These are phyloP conservation scores for Gastrophysa polygoni DNA, from an alignment of 2,888 invertebrate species.

Conservation along the genomic window DNA sequence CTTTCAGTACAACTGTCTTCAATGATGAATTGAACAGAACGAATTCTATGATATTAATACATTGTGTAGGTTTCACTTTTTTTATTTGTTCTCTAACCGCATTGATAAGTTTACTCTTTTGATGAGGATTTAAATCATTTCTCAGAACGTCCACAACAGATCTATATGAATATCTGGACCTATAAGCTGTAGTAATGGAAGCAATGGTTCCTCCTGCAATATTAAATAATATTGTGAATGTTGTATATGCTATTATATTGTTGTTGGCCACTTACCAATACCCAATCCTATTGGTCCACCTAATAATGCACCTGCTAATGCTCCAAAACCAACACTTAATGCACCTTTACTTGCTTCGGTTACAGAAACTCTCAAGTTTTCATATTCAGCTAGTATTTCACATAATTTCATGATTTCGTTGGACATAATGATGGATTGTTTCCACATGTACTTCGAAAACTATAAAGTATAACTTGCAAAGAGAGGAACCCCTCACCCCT, in stretches of 20 bases:
- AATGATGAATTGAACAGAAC: slow-evolving; percentile 39
- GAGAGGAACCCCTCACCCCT: too few relatives aligned
- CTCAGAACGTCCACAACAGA: slow-evolving; percentile 47
- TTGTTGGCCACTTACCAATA: slow-evolving; percentile 45
- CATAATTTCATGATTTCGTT: slow-evolving; percentile 47
- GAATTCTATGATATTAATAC: slow-evolving; percentile 37
- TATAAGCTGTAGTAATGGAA: slow-evolving; percentile 45
- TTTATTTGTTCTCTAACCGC: slow-evolving; percentile 38
- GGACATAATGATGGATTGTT: slow-evolving; percentile 11
- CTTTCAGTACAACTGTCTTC: slow-evolving; percentile 43
- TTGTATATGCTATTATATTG: too few relatives aligned
- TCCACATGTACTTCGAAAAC: too few relatives aligned
- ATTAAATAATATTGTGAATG: too few relatives aligned
- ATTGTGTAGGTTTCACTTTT: slow-evolving; percentile 45
- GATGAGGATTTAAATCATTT: slow-evolving; percentile 40
- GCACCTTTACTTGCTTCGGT: slow-evolving; percentile 53
- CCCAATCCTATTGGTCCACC: slow-evolving; percentile 55
- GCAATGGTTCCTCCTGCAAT: slow-evolving; percentile 50
- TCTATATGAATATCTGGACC: slow-evolving; percentile 48
- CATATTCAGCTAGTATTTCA: slow-evolving; percentile 47
- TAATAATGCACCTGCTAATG: slow-evolving; percentile 51
- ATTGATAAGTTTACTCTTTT: slow-evolving; percentile 42
- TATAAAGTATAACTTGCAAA: too few relatives aligned
- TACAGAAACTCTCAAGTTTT: slow-evolving; percentile 51
- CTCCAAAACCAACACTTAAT: slow-evolving; percentile 48